Evolutionary conservation across 2,888 invertebrate genomes (phyloP).

Genomic region (Volucella inflata): DNA sequence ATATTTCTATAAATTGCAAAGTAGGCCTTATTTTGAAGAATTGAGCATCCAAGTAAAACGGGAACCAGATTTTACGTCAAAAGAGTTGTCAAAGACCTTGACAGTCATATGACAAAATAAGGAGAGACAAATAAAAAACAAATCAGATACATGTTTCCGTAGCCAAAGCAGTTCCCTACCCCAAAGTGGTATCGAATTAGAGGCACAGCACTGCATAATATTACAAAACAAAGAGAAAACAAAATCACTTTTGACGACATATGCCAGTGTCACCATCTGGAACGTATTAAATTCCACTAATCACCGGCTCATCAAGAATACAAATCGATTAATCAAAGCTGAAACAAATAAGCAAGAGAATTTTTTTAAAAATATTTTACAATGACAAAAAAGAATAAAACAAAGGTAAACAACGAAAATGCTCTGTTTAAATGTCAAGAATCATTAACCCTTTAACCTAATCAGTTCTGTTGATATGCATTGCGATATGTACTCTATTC

Average conservation of each 20-base stretch:
- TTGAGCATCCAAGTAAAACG: too few relatives aligned
- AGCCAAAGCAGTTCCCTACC: too few relatives aligned
- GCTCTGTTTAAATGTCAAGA: conserved; percentile 12
- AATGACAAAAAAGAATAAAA: not conserved
- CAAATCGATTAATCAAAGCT: conserved; percentile 59
- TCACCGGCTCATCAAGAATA: conserved; percentile 4
- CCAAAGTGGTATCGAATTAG: too few relatives aligned
- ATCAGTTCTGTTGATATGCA: not conserved
- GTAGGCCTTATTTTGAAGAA: too few relatives aligned
- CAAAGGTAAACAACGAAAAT: not conserved
- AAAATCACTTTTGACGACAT: conserved; percentile 20
- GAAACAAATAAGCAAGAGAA: not conserved
- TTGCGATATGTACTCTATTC: not conserved
- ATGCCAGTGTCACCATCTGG: conserved; percentile 33
- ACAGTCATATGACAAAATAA: too few relatives aligned
- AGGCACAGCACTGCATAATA: not conserved
- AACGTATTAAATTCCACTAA: conserved; percentile 11
- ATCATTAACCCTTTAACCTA: conserved; percentile 24
- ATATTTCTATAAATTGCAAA: too few relatives aligned
- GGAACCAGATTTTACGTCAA: too few relatives aligned
- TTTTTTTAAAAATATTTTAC: conserved; percentile 4
- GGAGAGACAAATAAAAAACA: too few relatives aligned
- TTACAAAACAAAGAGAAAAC: not conserved
- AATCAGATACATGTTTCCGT: too few relatives aligned
- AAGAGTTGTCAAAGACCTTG: too few relatives aligned